These are phyloP conservation scores for Anas bahamensis DNA, from an alignment of 2,797 vertebrate genomes.

Conservation along the genomic window DNA sequence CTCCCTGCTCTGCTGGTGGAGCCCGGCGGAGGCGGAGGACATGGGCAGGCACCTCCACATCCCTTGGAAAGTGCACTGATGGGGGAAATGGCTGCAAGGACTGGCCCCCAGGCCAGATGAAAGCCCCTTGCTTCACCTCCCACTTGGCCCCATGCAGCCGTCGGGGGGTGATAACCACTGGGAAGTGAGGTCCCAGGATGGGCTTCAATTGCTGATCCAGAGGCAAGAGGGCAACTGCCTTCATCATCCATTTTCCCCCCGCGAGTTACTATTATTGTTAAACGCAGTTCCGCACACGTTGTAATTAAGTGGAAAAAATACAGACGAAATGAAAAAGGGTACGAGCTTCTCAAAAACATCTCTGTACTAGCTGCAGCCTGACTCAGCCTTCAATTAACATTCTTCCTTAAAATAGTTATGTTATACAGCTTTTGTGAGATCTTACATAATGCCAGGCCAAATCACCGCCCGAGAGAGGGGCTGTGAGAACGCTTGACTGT, in stretches of 20 bases:
- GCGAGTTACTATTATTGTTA: conserved; percentile 53
- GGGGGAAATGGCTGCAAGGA: neutral
- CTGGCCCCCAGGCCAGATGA: neutral
- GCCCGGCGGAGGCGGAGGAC: neutral
- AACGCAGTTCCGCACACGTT: conserved; percentile 26
- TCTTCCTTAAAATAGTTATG: conserved; percentile 67
- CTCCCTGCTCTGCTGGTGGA: neutral
- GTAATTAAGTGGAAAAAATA: conserved; percentile 64
- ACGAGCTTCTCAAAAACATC: conserved; percentile 51
- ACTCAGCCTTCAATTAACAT: conserved; percentile 72
- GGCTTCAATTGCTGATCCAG: neutral
- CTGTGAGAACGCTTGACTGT: neutral
- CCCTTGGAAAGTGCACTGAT: fast-evolving
- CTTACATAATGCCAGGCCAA: conserved; percentile 50
- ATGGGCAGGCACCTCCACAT: neutral
- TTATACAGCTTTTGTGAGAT: conserved; percentile 55
- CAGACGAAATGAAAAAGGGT: conserved; percentile 62
- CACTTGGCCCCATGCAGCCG: neutral
- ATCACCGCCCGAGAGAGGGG: neutral
- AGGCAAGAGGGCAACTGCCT: neutral
- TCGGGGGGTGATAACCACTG: neutral
- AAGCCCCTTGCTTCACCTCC: neutral
- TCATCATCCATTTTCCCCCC: conserved; percentile 29
- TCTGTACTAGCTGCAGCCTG: conserved; percentile 55
- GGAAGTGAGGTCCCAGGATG: neutral